Conservation (phyloP, 2,113 vertebrate genomes). For the Hemibagrus wyckioides region DNA sequence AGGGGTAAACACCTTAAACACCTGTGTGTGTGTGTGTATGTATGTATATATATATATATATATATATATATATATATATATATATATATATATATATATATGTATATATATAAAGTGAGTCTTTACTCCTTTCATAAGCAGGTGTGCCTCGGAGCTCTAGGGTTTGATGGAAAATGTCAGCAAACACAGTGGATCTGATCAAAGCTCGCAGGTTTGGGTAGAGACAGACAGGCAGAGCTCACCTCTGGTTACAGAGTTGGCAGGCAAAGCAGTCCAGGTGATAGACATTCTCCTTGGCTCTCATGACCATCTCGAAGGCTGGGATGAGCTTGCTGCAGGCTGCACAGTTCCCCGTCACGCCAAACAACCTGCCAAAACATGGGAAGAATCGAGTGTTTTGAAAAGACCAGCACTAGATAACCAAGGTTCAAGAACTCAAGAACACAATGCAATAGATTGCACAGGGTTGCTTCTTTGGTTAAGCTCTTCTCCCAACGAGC, state of each 20-base stretch:
- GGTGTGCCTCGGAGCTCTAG: background rate
- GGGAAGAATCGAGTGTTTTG: constrained; percentile 1
- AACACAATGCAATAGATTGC: constrained; percentile 22
- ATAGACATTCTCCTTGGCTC: constrained; percentile 98
- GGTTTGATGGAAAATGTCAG: constrained; percentile 29
- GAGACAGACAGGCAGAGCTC: constrained; percentile 57
- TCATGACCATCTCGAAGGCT: constrained; percentile 99
- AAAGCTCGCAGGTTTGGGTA: background rate
- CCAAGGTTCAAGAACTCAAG: constrained; percentile 4
- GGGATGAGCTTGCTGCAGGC: constrained; percentile 98
- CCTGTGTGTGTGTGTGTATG: background rate
- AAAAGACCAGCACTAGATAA: background rate
- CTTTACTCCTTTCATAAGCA: constrained; percentile 14
- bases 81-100: background rate
- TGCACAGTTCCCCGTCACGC: constrained; percentile 96
- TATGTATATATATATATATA: background rate
- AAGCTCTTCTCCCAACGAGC: background rate
- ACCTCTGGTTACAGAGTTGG: constrained; percentile 99
- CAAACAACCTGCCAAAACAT: constrained; percentile 84
- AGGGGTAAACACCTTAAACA: no score
- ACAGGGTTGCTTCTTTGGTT: constrained; percentile 18
- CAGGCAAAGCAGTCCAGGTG: constrained; percentile 99
- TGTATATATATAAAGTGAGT: background rate
- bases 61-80: no score
- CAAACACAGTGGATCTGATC: constrained; percentile 31